Evolutionary conservation across 2,888 invertebrate genomes (phyloP), one percentile per base, ranked within the genome.

Genomic region (Lathronympha strigana): DNA sequence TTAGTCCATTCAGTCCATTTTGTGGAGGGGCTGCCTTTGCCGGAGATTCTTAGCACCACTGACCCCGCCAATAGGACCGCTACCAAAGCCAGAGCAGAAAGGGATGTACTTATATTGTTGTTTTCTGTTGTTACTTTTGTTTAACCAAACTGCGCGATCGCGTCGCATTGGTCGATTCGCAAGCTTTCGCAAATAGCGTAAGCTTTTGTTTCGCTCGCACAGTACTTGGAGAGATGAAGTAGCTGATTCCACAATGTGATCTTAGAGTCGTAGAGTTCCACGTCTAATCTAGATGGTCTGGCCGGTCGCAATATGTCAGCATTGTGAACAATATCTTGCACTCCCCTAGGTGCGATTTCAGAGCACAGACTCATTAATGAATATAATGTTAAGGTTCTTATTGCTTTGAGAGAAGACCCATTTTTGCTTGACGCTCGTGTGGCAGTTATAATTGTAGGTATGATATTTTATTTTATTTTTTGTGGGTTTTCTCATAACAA

Each of bases 331-430:
- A 21, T 0, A 6, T 1, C 47, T 6, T 23, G 43, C 17, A 28
- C 43, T 57, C 57, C 57, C 43, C 21, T 9, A 31, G 57, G 57
- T 45, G 57, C 57, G 57, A 45, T 57, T 57, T 21, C n/a, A n/a
- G 21, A 21, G 38, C 38, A 25, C 11, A 38, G 5, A 23, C 15
- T 15, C 25, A 50, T 47, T 53, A 45, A 57, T 28, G 43, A 55
- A 43, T 6, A 28, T 55, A 17, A 43, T 36, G 51, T 57, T 31
- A 25, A 13, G 1, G 40, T 13, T 13, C 55, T 57, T 57, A 43
- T n/a, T 8, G 4, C 43, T 13, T n/a, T 57, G 31, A 19, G 4
- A 21, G 13, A 57, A 45, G 45, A 31, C 1, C n/a, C 9, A 2
- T 31, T 31, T 45, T 57, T 21, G 28, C n/a, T 9, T 45, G 31